Base-by-base conservation (phyloP, 1,140 invertebrate genomes). In the Diabrotica undecimpunctata region DNA sequence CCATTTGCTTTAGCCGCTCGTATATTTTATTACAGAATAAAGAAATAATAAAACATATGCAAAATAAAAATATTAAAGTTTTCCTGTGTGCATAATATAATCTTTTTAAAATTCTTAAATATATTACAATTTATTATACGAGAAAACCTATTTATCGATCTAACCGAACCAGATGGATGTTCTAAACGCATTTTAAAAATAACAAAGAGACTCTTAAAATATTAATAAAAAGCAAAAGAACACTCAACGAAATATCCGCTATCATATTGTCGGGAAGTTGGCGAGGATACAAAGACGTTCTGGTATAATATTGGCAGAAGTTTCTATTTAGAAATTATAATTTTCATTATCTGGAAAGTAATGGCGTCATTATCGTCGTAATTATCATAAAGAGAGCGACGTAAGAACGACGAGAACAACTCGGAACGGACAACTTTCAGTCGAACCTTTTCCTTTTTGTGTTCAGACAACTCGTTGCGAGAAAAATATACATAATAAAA, bases 311-410 rank as follows among this genome's bases (percentile, higher is more conserved):
- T 68, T 57, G 62, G 66, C 62, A 51, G 54, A 71, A 68, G 65
- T 72, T 67, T 60, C 56, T 65, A 62, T 72, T 70, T 72, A 72
- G 67, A 70, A 70, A 70, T 72, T 69, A 72, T 68, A 69, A 69
- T 72, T 72, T 70, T 67, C 70, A 70, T 72, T 72, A 72, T 72
- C 68, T 72, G 64, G 65, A 68, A 66, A 65, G 62, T 72, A 72
- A 72, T 69, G 66, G 66, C 70, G 61, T 64, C 68, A 70, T 72
- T 70, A 72, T 55, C 66, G 69, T 70, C 67, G 60, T 70, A 72
- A 72, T 72, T 70, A 72, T 72, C 68, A 66, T 67, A 57, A 64
- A 46, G 65, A 70, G 68, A 64, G 67, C 36, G 36, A 65, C 36
- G 25, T 63, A 67, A 62, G 56, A 65, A 54, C 57, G 65, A 63